phyloP scores from a whole-genome alignment of 2,113 vertebrate species.

The Otis tarda region DNA sequence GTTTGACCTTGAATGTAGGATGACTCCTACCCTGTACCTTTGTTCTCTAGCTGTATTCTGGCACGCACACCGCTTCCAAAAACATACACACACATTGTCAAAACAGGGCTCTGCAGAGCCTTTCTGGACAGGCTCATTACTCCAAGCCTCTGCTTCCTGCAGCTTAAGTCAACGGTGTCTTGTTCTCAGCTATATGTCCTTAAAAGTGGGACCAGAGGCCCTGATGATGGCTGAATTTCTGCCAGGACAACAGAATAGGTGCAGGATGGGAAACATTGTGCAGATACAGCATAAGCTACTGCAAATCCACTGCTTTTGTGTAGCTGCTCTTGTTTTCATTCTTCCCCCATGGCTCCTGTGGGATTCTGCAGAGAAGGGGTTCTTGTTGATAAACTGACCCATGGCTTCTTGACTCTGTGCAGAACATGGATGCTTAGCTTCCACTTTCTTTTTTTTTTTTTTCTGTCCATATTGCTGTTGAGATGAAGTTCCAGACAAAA shows the following conservation, averaged over 20 bases:
- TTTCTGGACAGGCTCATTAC: neutral
- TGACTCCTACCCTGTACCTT: neutral
- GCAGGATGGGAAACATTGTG: neutral
- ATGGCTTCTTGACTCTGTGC: neutral
- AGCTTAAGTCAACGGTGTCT: neutral
- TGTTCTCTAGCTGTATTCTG: neutral
- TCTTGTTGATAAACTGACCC: neutral
- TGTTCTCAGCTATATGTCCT: neutral
- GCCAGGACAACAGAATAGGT: neutral
- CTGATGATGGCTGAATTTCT: neutral
- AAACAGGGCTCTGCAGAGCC: neutral
- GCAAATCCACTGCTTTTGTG: neutral
- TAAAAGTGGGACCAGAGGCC: neutral
- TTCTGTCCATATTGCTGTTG: neutral
- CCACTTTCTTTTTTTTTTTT: neutral
- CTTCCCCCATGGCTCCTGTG: neutral
- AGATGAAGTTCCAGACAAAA: neutral
- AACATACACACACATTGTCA: neutral
- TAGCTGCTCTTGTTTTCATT: neutral
- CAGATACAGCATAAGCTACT: neutral
- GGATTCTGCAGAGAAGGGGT: neutral
- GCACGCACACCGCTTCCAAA: neutral
- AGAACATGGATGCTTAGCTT: neutral
- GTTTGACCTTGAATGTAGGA: neutral
- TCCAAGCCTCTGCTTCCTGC: neutral